Evolutionary conservation across 1,140 invertebrate species (phyloP).

Genomic region (Agraylea sexmaculata): DNA sequence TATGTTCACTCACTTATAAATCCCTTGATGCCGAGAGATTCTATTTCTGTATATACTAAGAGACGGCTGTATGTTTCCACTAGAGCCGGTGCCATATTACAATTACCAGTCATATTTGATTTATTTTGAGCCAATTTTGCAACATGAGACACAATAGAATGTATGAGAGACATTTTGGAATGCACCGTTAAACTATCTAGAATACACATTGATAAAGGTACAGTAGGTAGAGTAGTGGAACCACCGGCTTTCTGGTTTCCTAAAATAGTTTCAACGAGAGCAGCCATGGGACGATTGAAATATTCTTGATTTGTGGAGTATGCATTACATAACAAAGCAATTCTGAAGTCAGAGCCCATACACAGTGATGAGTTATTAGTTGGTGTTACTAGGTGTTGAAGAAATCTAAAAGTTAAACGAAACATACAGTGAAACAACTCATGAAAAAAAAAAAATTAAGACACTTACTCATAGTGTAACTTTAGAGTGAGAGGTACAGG

Average conservation of each 20-base stretch:
- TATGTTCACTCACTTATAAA: slow-evolving; percentile 87
- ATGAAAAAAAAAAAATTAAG: not conserved
- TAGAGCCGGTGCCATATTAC: slow-evolving; percentile 73
- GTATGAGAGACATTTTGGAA: slow-evolving; percentile 96
- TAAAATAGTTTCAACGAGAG: slow-evolving; percentile 73
- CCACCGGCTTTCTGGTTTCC: slow-evolving; percentile 59
- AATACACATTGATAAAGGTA: slow-evolving; percentile 82
- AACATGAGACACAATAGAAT: slow-evolving; percentile 81
- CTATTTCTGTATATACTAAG: slow-evolving; percentile 92
- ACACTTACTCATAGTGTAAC: slow-evolving; percentile 66
- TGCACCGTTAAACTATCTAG: slow-evolving; percentile 93
- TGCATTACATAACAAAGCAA: slow-evolving; percentile 88
- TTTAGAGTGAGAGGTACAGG: slow-evolving; percentile 74
- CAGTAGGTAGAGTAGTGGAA: slow-evolving; percentile 46
- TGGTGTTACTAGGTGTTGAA: slow-evolving; percentile 69
- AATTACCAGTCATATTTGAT: slow-evolving; percentile 50
- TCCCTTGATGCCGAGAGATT: slow-evolving; percentile 91
- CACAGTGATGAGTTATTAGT: slow-evolving; percentile 49
- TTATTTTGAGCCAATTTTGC: slow-evolving; percentile 81
- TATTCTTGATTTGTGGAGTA: slow-evolving; percentile 84
- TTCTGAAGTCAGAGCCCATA: slow-evolving; percentile 75
- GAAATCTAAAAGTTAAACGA: slow-evolving; percentile 46
- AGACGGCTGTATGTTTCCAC: slow-evolving; percentile 91
- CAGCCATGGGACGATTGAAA: slow-evolving; percentile 74
- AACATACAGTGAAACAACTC: not conserved